phyloP scores from a whole-genome alignment of 2,797 vertebrate species.

The Gadopsis marmoratus region DNA sequence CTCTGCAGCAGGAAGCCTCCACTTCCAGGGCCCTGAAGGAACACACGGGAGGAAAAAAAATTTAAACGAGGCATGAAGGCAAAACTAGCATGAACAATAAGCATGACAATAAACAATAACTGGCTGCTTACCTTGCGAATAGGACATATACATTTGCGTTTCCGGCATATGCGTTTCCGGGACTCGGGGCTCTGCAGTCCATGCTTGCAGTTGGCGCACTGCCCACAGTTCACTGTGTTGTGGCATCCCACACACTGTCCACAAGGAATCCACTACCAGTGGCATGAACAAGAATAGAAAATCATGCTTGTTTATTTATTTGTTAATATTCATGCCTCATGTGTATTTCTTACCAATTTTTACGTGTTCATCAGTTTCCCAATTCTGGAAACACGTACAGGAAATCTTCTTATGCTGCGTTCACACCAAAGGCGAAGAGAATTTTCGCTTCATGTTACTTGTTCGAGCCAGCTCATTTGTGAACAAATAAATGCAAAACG shows the following conservation, averaged over 20 bases:
- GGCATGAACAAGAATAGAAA: slow-evolving; percentile 14
- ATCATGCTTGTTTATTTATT: background rate
- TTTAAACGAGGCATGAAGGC: no score
- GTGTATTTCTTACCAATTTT: background rate
- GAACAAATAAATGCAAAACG: no score
- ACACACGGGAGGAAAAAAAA: background rate
- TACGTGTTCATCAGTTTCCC: background rate
- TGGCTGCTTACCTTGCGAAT: slow-evolving; percentile 79
- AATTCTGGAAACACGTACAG: background rate
- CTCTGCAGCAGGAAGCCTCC: slow-evolving; percentile 37
- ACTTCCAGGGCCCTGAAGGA: slow-evolving; percentile 53
- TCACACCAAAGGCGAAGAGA: no score
- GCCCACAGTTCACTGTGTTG: slow-evolving; percentile 88
- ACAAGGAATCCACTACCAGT: slow-evolving; percentile 89
- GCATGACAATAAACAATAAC: background rate
- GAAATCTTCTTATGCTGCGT: no score
- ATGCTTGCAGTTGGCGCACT: slow-evolving; percentile 88
- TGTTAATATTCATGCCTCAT: background rate
- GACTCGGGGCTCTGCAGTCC: slow-evolving; percentile 71
- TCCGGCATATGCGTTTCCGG: slow-evolving; percentile 78
- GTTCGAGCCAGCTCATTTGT: no score
- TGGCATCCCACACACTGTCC: slow-evolving; percentile 89
- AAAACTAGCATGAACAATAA: background rate
- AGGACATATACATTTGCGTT: slow-evolving; percentile 84
- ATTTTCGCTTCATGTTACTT: no score